These are phyloP conservation scores for Narcine bancroftii DNA, from an alignment of 2,113 vertebrate species.

Conservation along the genomic window DNA sequence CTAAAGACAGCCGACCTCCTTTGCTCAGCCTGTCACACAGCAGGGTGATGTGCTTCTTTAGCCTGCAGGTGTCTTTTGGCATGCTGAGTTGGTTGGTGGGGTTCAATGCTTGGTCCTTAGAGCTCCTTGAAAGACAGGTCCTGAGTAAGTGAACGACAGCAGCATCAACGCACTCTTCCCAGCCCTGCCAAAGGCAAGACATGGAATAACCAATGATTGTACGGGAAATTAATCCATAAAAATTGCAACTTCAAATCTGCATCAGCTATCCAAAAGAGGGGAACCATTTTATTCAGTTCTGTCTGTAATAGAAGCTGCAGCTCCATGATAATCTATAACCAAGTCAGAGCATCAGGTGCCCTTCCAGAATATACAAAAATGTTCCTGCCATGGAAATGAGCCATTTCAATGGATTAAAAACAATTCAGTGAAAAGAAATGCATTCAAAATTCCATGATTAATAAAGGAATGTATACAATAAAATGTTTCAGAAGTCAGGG, in stretches of 20 bases:
- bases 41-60: slow-evolving; percentile 87
- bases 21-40: slow-evolving; percentile 85
- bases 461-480: too few relatives aligned
- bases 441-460: not conserved
- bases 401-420: not conserved
- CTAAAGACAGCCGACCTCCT: slow-evolving; percentile 77
- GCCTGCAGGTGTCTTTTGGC: slow-evolving; percentile 71
- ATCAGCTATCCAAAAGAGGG: not conserved
- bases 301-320: not conserved
- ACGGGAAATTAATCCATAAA: not conserved
- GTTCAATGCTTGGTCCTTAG: slow-evolving; percentile 80
- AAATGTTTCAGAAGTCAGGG: too few relatives aligned
- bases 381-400: not conserved
- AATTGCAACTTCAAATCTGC: not conserved
- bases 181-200: slow-evolving; percentile 63
- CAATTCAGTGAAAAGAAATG: not conserved
- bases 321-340: not conserved
- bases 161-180: slow-evolving; percentile 91
- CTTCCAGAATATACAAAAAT: not conserved
- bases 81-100: slow-evolving; percentile 61
- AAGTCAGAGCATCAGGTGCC: not conserved
- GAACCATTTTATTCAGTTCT: not conserved
- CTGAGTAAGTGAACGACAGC: slow-evolving; percentile 79
- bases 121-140: slow-evolving; percentile 82
- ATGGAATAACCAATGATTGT: slow-evolving; percentile 22